Base-by-base conservation (phyloP, 92 coral and sea anemone genomes). In the Hydrozoanthus gracilis region DNA sequence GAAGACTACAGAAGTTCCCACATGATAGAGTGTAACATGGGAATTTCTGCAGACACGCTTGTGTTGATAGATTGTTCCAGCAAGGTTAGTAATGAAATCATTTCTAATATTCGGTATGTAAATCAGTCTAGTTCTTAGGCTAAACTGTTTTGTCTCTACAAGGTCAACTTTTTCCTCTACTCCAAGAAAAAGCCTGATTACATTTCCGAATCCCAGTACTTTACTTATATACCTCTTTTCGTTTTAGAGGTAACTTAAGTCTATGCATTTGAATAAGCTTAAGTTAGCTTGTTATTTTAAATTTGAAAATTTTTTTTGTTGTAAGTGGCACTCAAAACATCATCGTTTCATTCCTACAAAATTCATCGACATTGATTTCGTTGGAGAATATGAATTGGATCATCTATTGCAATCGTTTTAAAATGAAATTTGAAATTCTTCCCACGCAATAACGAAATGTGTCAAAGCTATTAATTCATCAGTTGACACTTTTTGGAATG, bases 1-100 rank as follows among this genome's bases (percentile, higher is more conserved):
- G 99, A 96, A 76, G 99, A 96, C 83, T 92, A 95, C 92, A 93
- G 99, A 65, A 93, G 92, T 71, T 90, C 94, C n/a, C 88, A 95
- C 61, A 93, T 96, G 99, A 96, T 96, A 65, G 95, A 95, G 79
- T 96, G 99, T 78, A 78, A 87, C 65, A 90, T 96, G 94, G 98
- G 94, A 35, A 90, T 96, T 39, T 96, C 99, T 12, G 95, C 98
- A 3, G 99, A 96, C 62, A 95, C 98, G 0, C 88, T 96, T 54
- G 99, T 96, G 44, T 83, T 96, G 50, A 89, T 96, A 27, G 96
- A 96, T 83, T 92, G 89, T 6, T 91, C 98, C 3, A 96, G 95
- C 78, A 94, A 95, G 95, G 98, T 96, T 67, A 78, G 86, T 76
- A 44, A 20, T 65, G 82, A 77, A 27, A 27, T 27, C 39, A 27